Evolutionary conservation across 2,113 vertebrate genomes (phyloP).

Genomic region (Oreocharis arfaki): DNA sequence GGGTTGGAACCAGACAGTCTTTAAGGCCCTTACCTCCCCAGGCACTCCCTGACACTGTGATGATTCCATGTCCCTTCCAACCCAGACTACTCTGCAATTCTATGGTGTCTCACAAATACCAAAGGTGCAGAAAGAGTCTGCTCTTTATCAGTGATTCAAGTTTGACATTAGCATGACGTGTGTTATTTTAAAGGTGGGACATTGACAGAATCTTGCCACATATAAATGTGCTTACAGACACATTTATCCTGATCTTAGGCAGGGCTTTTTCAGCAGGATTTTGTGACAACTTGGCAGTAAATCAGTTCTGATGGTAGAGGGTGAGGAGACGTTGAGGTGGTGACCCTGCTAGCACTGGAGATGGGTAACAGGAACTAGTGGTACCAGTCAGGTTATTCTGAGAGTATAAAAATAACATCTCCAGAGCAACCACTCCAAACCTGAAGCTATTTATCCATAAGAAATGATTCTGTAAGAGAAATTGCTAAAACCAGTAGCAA

Average conservation of each 20-base stretch:
- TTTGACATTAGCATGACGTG: background rate
- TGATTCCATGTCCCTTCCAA: background rate
- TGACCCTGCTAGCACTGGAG: background rate
- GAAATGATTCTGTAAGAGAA: background rate
- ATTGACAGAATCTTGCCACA: background rate
- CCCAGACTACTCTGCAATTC: background rate
- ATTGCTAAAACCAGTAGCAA: background rate
- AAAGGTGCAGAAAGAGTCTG: background rate
- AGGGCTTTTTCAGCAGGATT: background rate
- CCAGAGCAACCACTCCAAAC: background rate
- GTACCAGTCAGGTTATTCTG: background rate
- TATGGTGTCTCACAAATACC: background rate
- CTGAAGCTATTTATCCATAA: background rate
- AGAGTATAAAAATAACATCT: background rate
- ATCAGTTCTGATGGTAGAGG: background rate
- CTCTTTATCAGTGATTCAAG: background rate
- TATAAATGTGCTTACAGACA: background rate
- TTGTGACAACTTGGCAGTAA: background rate
- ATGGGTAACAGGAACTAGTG: background rate
- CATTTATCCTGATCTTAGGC: accelerated
- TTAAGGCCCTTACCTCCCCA: background rate
- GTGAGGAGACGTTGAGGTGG: background rate
- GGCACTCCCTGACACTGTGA: background rate
- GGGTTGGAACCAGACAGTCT: background rate
- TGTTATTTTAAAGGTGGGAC: background rate